A percentile compares a stretch with the other conserved stretches of the same genome.
Conservation (phyloP, 2,888 invertebrate genomes). For the Sphaerophoria taeniata region DNA sequence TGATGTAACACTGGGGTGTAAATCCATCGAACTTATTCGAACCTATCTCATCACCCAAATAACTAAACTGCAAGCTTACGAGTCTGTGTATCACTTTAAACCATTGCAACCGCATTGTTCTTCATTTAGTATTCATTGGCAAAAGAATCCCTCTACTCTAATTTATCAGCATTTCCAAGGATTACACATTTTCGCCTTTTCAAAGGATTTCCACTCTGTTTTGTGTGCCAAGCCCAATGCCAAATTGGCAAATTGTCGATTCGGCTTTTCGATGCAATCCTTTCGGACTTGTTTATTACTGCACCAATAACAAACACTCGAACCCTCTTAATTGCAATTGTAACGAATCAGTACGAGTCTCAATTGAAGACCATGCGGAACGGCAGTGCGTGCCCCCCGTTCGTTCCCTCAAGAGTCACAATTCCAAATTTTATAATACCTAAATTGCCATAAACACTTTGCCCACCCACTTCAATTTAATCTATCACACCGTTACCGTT, state of each 20-base stretch:
- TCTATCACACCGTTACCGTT: constrained; percentile 8
- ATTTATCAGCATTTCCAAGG: constrained; percentile 57
- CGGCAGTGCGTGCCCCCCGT: constrained; percentile 46
- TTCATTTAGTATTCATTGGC: constrained; percentile 44
- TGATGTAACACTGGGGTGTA: neutral
- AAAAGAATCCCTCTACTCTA: constrained; percentile 45
- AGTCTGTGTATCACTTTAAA: neutral
- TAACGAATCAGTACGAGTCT: neutral
- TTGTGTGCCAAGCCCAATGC: constrained; percentile 27
- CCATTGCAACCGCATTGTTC: neutral
- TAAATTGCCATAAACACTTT: constrained; percentile 64
- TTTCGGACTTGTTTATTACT: constrained; percentile 54
- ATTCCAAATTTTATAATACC: constrained; percentile 42
- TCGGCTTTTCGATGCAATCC: constrained; percentile 54
- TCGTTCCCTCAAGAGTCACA: constrained; percentile 8
- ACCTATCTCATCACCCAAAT: constrained; percentile 9
- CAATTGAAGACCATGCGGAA: constrained; percentile 18
- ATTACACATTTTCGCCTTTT: constrained; percentile 42
- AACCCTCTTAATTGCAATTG: neutral
- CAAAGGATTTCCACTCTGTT: constrained; percentile 6
- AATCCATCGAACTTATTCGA: constrained; percentile 11
- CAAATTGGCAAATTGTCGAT: constrained; percentile 63
- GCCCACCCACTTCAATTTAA: constrained; percentile 38
- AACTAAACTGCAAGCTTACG: neutral
- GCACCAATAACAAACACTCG: neutral